phyloP scores from a whole-genome alignment of 1,140 invertebrate genomes.

The Aphelinus atriplicis region DNA sequence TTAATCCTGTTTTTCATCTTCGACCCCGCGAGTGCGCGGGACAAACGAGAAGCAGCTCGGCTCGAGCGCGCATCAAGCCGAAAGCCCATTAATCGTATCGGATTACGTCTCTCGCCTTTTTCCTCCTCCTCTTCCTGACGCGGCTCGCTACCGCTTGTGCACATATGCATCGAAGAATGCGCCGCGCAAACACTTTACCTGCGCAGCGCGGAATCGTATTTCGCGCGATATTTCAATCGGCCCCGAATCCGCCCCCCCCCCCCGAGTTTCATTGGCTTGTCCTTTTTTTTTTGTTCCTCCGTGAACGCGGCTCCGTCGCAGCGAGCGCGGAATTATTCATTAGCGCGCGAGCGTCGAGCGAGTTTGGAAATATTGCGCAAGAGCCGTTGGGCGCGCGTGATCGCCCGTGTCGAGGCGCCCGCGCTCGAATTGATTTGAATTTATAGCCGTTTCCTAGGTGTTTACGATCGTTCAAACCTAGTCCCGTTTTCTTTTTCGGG shows the following conservation, averaged over 20 bases:
- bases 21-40: not conserved
- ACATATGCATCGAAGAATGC: too few relatives aligned
- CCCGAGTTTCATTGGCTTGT: too few relatives aligned
- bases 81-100: constrained; percentile 28
- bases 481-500: too few relatives aligned
- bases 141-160: not conserved
- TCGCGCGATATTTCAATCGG: constrained; percentile 33
- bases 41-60: not conserved
- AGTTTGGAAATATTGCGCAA: too few relatives aligned
- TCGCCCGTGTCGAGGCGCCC: too few relatives aligned
- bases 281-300: too few relatives aligned
- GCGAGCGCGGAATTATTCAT: too few relatives aligned
- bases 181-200: not conserved
- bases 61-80: not conserved
- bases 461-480: too few relatives aligned
- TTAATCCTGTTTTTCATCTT: too few relatives aligned
- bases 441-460: not conserved
- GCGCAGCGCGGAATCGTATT: constrained; percentile 23
- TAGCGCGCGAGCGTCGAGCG: too few relatives aligned
- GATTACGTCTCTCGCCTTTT: constrained; percentile 13
- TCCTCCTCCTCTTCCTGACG: constrained; percentile 13
- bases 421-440: not conserved
- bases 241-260: not conserved
- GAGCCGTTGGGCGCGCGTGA: too few relatives aligned
- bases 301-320: too few relatives aligned